Base-by-base conservation (phyloP, 2,797 vertebrate genomes). In the Eidolon dupreanum region DNA sequence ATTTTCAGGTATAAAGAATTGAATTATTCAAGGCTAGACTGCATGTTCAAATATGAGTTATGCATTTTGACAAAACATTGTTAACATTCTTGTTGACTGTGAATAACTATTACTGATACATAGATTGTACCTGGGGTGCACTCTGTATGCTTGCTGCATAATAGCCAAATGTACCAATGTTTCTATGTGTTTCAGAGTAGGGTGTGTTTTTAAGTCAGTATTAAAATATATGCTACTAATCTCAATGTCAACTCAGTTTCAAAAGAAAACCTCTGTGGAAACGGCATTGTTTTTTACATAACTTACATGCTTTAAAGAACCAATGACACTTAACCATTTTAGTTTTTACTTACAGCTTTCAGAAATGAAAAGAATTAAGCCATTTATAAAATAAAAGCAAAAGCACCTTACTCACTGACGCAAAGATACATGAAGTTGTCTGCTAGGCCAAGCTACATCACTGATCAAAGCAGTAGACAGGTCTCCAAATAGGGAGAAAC, bases 1-100 rank as follows among this genome's bases (percentile, higher is more conserved):
- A 81, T 89, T 81, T 92, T 78, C 22, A 92, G 81, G 20, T 82
- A 20, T 63, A 89, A 90, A 92, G 94, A 96, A 89, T 51, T 96
- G 85, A 92, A 94, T 96, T 97, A 97, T 97, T 97, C 93, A 97
- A 90, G 78, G 78, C 66, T 95, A 94, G 88, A 90, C 93, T 94
- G 79, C 74, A 91, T 95, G 96, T 97, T 97, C 91, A 97, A 96
- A 96, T 97, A 82, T 71, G 91, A 95, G 79, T 97, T 97, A 92
- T 46, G 51, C 88, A 96, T 96, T 97, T 96, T 95, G 87, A 96
- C 75, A 97, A 96, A 97, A 97, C 86, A 89, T 86, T 96, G 88
- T 97, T 98, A 97, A 88, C 79, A 96, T 97, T 97, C 73, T 88
- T 91, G 31, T 93, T 95, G 61, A 74, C 78, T 94, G 26, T 96